phyloP scores from a whole-genome alignment of 2,113 vertebrate species.

The Tragelaphus scriptus region DNA sequence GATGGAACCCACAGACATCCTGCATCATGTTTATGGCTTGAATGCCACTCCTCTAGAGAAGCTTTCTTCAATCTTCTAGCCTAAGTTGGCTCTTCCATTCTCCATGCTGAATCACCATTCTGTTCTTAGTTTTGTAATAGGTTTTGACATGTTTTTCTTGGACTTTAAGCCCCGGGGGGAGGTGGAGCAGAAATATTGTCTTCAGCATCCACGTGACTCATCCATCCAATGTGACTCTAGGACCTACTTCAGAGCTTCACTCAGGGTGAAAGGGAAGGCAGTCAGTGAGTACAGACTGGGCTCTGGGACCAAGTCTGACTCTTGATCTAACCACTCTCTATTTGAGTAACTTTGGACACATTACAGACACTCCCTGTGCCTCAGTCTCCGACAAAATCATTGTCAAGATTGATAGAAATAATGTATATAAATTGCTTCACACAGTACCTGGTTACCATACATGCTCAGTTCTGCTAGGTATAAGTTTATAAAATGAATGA shows the following conservation, averaged over 20 bases:
- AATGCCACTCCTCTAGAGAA: not conserved
- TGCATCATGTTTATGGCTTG: rapidly evolving
- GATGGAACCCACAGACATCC: not conserved
- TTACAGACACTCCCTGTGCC: not conserved
- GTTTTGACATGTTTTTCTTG: not conserved
- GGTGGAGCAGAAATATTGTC: not conserved
- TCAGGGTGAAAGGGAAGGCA: not conserved
- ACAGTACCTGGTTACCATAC: not conserved
- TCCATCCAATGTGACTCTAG: not conserved
- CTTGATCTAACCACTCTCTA: not conserved
- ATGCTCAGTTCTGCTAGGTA: not conserved
- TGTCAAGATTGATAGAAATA: not conserved
- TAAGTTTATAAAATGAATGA: not conserved
- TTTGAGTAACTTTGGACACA: not conserved
- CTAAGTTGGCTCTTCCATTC: not conserved
- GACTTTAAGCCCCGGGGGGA: not conserved
- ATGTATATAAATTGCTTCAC: not conserved
- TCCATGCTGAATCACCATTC: not conserved
- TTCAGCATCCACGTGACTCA: not conserved
- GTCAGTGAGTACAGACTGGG: not conserved
- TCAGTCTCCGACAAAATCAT: not conserved
- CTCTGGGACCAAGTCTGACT: not conserved
- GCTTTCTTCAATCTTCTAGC: not conserved
- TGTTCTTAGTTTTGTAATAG: not conserved
- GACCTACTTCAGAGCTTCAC: not conserved